Evolutionary conservation across 2,113 vertebrate genomes (phyloP), one percentile per base, ranked within the genome.

Genomic region (Leptobrachium ailaonicum): DNA sequence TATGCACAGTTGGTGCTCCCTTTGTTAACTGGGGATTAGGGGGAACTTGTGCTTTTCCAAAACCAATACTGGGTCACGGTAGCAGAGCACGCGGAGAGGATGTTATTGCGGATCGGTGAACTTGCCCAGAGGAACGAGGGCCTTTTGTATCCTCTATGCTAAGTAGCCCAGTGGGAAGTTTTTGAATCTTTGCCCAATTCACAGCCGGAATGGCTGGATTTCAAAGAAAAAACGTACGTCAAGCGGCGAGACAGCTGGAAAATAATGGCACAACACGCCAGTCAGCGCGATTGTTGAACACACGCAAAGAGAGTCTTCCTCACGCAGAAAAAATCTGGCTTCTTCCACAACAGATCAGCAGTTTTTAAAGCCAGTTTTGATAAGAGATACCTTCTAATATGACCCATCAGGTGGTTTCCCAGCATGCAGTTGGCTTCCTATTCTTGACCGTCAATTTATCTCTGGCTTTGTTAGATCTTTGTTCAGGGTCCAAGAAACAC

Each of bases 121-220:
- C 44, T 10, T 6, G 12, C 45, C 20, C 68, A 50, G 14, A 50
- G 43, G 43, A 64, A 64, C 41, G n/a, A 45, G 14, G 42, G 42
- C 9, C 73, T 64, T 64, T 70, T 43, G 64, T 74, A 44, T 43
- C 58, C 12, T n/a, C 6, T 62, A 14, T 71, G 68, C 60, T 60
- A 5, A 73, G 53, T 20, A 41, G 54, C 53, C 3, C 12, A 42
- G 13, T n/a, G 40, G 41, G 71, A 5, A 6, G 50, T 9, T 73
- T 73, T 73, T 73, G 12, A 73, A 43, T 14, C 12, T 10, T 7
- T 41, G 41, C 41, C 53, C 53, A 60, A 60, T 43, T 74, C 72
- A 62, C 54, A 20, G 72, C 54, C 41, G 20, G 56, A 62, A 43
- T 44, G 68, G 13, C 44, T 32, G 13, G 4, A 70, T 64, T 40